Percentiles rank a stretch among this genome's conserved stretches.
These are phyloP conservation scores for Drosophila baimaii DNA, from an alignment of 1,140 invertebrate species.

Conservation along the genomic window DNA sequence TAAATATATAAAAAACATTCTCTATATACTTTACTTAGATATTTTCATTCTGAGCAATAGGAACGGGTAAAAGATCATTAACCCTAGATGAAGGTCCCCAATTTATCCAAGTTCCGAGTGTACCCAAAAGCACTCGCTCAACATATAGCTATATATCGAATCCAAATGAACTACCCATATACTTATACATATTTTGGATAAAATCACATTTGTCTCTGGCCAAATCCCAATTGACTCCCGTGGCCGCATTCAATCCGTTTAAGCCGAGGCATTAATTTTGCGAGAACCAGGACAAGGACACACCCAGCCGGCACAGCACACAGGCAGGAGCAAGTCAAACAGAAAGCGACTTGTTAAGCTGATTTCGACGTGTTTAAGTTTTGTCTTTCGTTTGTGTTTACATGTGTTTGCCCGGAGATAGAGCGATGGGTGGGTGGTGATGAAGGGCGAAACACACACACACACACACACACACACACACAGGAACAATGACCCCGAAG, in stretches of 20 bases:
- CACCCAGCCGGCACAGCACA: conserved; percentile 35
- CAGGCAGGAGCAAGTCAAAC: conserved; percentile 56
- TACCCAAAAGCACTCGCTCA: not conserved
- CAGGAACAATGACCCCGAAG: conserved; percentile 57
- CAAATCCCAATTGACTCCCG: conserved; percentile 35
- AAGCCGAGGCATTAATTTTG: conserved; percentile 43
- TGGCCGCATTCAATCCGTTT: conserved; percentile 36
- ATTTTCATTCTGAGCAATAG: too few species aligned
- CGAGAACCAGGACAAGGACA: conserved; percentile 33
- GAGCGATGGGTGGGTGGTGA: not conserved
- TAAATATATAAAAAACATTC: too few species aligned
- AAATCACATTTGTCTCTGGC: conserved; percentile 37
- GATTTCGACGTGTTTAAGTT: conserved; percentile 71
- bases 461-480: conserved; percentile 2
- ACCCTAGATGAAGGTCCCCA: too few species aligned
- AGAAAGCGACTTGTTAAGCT: conserved; percentile 68
- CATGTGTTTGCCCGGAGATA: conserved; percentile 59
- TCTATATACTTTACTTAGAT: too few species aligned
- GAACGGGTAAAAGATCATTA: too few species aligned
- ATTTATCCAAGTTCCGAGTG: not conserved
- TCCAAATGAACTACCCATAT: not conserved
- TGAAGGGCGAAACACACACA: not conserved
- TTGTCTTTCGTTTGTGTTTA: conserved; percentile 69
- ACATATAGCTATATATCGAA: not conserved
- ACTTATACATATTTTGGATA: conserved; percentile 4